Evolutionary conservation across 2,113 vertebrate species (phyloP).

Genomic region (Sylvilagus bachmani): DNA sequence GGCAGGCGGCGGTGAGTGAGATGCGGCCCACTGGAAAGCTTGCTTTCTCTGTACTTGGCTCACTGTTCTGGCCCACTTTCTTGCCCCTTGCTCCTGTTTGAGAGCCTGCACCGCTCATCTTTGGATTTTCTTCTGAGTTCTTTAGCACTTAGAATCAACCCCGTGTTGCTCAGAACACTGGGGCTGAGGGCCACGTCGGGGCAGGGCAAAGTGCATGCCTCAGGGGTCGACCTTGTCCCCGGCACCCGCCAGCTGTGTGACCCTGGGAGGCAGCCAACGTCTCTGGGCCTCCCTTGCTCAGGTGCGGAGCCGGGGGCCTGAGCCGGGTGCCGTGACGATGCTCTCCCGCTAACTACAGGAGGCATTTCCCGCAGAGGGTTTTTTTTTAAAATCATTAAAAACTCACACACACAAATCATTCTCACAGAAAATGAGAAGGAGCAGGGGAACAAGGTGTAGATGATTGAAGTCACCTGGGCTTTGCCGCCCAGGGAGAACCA

Average conservation of each 20-base stretch:
- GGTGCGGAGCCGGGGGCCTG: neutral
- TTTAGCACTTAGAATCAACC: fast-evolving
- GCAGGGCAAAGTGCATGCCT: neutral
- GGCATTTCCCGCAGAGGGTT: neutral
- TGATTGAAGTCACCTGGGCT: no score
- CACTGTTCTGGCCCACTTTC: neutral
- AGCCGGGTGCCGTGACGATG: fast-evolving
- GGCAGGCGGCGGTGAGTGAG: neutral
- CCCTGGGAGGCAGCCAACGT: neutral
- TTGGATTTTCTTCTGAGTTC: neutral
- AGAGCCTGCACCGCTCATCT: neutral
- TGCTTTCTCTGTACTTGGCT: neutral
- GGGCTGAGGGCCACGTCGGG: neutral
- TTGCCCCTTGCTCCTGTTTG: neutral
- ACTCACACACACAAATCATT: neutral
- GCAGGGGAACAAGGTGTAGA: neutral
- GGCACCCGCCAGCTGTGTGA: neutral
- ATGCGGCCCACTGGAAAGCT: neutral
- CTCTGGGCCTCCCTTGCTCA: neutral
- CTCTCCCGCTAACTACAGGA: neutral
- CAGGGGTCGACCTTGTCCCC: neutral
- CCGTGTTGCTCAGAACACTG: neutral
- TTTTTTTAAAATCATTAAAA: neutral
- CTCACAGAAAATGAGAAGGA: neutral
- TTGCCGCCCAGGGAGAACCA: no score